Percentiles rank a stretch among this genome's conserved stretches.
These are phyloP conservation scores for Chrysochloris asiatica DNA, from an alignment of 2,113 vertebrate genomes.

Conservation along the genomic window DNA sequence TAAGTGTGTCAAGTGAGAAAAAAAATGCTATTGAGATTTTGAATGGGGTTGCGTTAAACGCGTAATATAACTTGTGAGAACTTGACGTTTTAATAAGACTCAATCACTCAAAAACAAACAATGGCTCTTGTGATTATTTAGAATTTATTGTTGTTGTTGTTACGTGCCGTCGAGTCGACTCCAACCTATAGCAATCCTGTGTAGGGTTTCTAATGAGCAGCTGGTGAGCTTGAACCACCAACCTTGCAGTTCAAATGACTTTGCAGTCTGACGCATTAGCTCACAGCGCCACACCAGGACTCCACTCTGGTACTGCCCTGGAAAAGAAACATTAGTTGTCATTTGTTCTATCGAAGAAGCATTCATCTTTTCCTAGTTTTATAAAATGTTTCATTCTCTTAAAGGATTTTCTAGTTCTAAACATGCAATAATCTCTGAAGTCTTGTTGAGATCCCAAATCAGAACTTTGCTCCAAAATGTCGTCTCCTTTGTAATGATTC, in stretches of 20 bases:
- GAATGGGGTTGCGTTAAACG: background rate
- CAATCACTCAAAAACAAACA: background rate
- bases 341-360: background rate
- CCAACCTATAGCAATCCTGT: too few species aligned
- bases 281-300: too few species aligned
- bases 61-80: background rate
- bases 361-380: background rate
- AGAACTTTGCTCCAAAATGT: background rate
- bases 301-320: too few species aligned
- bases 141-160: too few species aligned
- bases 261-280: too few species aligned
- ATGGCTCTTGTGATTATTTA: too few species aligned
- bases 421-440: background rate
- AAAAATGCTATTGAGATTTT: background rate
- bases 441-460: background rate
- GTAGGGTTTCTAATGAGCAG: too few species aligned
- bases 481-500: background rate
- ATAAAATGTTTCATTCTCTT: background rate
- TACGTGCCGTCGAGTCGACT: too few species aligned
- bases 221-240: too few species aligned
- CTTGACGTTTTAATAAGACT: background rate
- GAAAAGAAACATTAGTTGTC: background rate
- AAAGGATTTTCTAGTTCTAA: background rate
- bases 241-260: too few species aligned
- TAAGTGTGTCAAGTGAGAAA: background rate